Base-by-base conservation (phyloP, 2,797 vertebrate genomes). In the Anguilla megastoma region DNA sequence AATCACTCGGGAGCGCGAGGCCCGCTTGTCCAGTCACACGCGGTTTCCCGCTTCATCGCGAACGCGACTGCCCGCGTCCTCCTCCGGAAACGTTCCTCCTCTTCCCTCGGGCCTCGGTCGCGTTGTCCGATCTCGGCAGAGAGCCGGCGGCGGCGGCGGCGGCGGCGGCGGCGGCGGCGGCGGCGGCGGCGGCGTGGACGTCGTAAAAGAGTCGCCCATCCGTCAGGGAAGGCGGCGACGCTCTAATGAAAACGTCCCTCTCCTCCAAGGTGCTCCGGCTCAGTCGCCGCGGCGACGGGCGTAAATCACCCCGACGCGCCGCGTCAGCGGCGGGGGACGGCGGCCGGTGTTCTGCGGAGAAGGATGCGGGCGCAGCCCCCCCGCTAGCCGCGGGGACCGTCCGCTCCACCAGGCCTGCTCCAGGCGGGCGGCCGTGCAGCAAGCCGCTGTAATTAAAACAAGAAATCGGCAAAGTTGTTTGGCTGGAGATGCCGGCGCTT, bases 341-440 rank as follows among this genome's bases (percentile, higher is more conserved):
- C 89, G 18, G 33, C 33, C 0, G 8, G 85, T 90, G 87, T 84
- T 12, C 45, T 63, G 82, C 88, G 90, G 90, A 82, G 41, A 90
- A 88, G 16, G 24, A 80, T 82, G 66, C 87, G 94, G 93, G 93
- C 93, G 91, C 85, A 1, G 24, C 86, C 84, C 90, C 90, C 90
- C 84, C 69, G 87, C 84, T 58, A 5, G 69, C 27, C 24, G 24
- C 41, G 14, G 58, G 36, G 63, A 18, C 36, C 63, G 24, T 69
- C 36, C 24, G 24, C 36, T 48, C 27, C 18, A 33, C 9, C 84
- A n/a, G n/a, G n/a, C n/a, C n/a, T n/a, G n/a, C n/a, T 85, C 58
- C 9, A 16, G 36, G 85, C 14, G 5, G 36, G 63, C 12, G 2
- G 41, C 10, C 36, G 36, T 27, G 18, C 10, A 27, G 41, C 48